Evolutionary conservation across 2,113 vertebrate species (phyloP).

Genomic region (Bubalus kerabau): DNA sequence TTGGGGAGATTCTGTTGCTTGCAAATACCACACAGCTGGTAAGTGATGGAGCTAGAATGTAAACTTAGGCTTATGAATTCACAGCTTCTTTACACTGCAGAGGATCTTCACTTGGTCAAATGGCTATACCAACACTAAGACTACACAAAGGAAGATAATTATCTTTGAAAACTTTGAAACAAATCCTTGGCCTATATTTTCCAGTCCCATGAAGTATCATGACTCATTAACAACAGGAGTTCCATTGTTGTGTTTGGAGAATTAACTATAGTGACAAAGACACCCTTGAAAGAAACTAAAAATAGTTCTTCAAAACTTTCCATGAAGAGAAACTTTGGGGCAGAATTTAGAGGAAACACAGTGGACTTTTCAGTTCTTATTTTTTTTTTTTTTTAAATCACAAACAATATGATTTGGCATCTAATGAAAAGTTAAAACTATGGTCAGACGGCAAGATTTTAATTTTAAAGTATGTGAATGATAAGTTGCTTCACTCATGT

Average conservation of each 20-base stretch:
- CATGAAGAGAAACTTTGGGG: constrained; percentile 60
- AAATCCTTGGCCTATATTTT: constrained; percentile 55
- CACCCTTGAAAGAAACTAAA: constrained; percentile 64
- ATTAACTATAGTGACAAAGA: constrained; percentile 69
- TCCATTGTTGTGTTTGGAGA: constrained; percentile 59
- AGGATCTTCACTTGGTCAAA: not conserved
- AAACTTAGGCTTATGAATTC: not conserved
- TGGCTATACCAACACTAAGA: not conserved
- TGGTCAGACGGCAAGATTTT: not conserved
- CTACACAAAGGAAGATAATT: not conserved
- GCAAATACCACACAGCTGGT: not conserved
- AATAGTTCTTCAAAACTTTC: constrained; percentile 66
- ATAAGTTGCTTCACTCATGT: not conserved
- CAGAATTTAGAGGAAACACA: constrained; percentile 54
- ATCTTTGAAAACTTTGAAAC: constrained; percentile 11
- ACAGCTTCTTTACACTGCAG: not conserved
- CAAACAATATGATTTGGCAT: constrained; percentile 38
- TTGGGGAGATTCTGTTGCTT: not conserved
- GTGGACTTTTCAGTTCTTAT: constrained; percentile 50
- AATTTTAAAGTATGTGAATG: not conserved
- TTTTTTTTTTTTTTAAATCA: not conserved
- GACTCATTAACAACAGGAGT: constrained; percentile 75
- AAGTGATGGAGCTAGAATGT: not conserved
- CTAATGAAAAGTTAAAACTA: constrained; percentile 45
- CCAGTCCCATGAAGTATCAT: constrained; percentile 49